Percentiles rank a stretch among this genome's conserved stretches.
Conservation (phyloP, 2,797 vertebrate genomes). For the Tenualosa ilisha region DNA sequence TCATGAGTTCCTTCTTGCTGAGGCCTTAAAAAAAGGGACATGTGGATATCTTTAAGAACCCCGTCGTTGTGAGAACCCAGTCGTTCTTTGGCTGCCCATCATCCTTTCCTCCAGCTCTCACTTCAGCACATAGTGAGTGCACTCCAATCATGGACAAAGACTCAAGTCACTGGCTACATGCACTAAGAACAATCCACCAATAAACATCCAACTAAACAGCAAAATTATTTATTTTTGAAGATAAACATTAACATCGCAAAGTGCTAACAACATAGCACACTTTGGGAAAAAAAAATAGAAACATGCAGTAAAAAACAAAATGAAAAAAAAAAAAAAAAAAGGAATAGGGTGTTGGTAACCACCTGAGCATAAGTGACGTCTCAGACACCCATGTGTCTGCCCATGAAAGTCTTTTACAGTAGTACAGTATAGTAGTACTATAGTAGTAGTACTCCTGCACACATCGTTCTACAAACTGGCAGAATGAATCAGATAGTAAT, state of each 20-base stretch:
- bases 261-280: constrained; percentile 8
- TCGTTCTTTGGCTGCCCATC: no score
- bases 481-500: background rate
- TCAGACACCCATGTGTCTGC: background rate
- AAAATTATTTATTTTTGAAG: constrained; percentile 11
- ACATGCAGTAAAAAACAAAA: background rate
- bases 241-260: background rate
- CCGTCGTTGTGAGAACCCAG: no score
- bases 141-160: no score
- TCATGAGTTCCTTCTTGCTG: no score
- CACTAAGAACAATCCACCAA: no score
- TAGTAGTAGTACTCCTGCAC: background rate
- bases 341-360: no score
- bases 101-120: no score
- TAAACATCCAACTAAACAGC: background rate
- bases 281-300: background rate
- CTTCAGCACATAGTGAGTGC: no score
- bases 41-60: no score
- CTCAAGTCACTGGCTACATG: no score
- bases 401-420: background rate
- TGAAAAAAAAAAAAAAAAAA: background rate
- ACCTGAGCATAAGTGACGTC: background rate
- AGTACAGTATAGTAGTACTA: no score
- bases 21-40: no score
- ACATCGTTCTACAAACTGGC: background rate